A percentile compares a stretch with the other conserved stretches of the same genome.
These are phyloP conservation scores for Cryptoblepharus egeriae DNA, from an alignment of 2,797 vertebrate species.

Conservation along the genomic window DNA sequence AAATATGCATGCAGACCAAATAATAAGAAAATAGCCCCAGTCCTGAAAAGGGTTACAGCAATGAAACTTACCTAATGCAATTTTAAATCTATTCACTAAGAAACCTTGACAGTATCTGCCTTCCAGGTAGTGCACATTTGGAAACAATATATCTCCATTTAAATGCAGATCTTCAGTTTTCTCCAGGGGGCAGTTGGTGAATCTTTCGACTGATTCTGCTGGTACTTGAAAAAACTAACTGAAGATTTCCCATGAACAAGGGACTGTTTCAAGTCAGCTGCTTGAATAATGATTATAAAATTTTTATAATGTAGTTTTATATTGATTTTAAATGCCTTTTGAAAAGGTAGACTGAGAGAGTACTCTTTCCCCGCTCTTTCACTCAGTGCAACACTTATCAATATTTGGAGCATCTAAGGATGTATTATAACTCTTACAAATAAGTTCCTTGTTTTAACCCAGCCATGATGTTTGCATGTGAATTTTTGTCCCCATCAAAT, in stretches of 20 bases:
- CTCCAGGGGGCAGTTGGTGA: conserved; percentile 78
- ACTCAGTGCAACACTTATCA: conserved; percentile 35
- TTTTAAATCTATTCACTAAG: conserved; percentile 72
- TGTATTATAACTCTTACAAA: conserved; percentile 42
- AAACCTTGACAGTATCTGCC: conserved; percentile 78
- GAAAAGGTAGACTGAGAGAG: conserved; percentile 49
- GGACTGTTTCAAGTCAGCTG: conserved; percentile 73
- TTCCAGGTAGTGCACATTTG: conserved; percentile 75
- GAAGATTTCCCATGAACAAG: conserved; percentile 74
- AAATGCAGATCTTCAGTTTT: conserved; percentile 82
- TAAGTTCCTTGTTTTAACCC: conserved; percentile 63
- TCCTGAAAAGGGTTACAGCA: conserved; percentile 52
- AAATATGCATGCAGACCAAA: conserved; percentile 54
- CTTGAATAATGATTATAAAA: conserved; percentile 71
- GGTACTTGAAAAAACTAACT: conserved; percentile 76
- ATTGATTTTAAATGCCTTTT: conserved; percentile 70
- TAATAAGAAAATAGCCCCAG: conserved; percentile 56
- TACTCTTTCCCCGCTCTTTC: conserved; percentile 33
- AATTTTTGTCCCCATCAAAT: conserved; percentile 48
- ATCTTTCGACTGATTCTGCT: conserved; percentile 76
- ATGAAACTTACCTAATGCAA: conserved; percentile 70
- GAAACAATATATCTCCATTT: conserved; percentile 80
- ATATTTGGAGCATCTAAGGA: conserved; percentile 37
- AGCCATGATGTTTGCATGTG: conserved; percentile 60
- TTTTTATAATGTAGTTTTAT: conserved; percentile 69